Evolutionary conservation across 2,113 vertebrate genomes (phyloP), one percentile per base, ranked within the genome.

Genomic region (Ochotona princeps): DNA sequence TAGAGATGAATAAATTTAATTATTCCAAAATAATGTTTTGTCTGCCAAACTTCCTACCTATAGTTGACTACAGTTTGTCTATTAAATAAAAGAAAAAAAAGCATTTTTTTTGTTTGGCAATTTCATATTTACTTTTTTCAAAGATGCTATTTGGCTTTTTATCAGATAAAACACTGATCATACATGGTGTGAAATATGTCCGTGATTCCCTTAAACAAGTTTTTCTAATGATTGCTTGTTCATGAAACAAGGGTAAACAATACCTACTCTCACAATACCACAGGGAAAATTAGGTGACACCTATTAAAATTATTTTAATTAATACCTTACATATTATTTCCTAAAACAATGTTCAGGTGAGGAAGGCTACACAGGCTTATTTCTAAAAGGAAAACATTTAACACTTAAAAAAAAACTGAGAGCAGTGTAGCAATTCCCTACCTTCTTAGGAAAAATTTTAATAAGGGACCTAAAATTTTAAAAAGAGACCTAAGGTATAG

Each of bases 141-240:
- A 81, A 95, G 14, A 83, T 28, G 67, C 35, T 67, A 73, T 76
- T 38, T 90, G 60, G 21, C 44, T 89, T 44, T 75, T 89, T 87
- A 80, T 44, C 21, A 72, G 5, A 88, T 9, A 5, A 25, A 83
- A 75, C 8, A 54, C 2, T 89, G 38, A 57, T 67, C 8, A 86
- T 12, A 32, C 9, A 74, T 84, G 44, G 23, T 44, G 25, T 49
- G 1, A 87, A 75, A 23, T 2, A 38, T 17, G 60, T 2, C 13
- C 66, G 57, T 21, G 35, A 28, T 32, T 90, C n/a, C 66, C 21
- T 4, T 83, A 8, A 8, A 13, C 17, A 94, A 83, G 14, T 60
- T 80, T 84, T 85, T 3, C 6, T 57, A 57, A 57, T 57, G 5
- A n/a, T 1, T 9, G 76, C 21, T 30, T 75, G 44, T 81, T 25